Base-by-base conservation (phyloP, 2,888 invertebrate species). In the Escarpia spicata region DNA sequence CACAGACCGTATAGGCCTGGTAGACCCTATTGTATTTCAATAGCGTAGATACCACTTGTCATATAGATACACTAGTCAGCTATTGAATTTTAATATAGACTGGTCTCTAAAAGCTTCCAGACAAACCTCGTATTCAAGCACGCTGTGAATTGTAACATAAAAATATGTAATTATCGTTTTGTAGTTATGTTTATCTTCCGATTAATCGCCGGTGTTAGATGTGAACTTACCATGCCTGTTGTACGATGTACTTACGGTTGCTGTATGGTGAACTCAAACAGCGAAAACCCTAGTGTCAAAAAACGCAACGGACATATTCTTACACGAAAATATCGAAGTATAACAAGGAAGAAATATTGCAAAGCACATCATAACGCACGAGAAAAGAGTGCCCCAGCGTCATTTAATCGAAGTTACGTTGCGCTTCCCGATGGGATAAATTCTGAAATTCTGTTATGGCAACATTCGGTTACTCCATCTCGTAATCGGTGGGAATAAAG, bases 111-210 rank as follows among this genome's bases (percentile, higher is more conserved):
- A 75, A n/a, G 75, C 75, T 75, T 75, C 75, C 75, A 75, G 19
- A 75, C 19, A 26, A 75, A 75, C 75, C 6, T 75, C 26, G 75
- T n/a, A 75, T 75, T 75, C 75, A 75, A 75, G n/a, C 75, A 75
- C n/a, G 75, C 75, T 75, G 75, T 75, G 26, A 75, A 75, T 19
- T n/a, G 75, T 75, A 75, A 75, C 75, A 75, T 75, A 75, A 75
- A 75, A 75, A 3, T 75, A 6, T 75, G 19, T 75, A 75, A 26
- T 75, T 75, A 26, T 75, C 75, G 26, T 75, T 75, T 75, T 75
- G 19, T n/a, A 75, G 19, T 75, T 19, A 52, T 52, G 12, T 52
- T 75, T 75, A 26, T 75, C 75, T n/a, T 26, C 75, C 75, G 26
- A 75, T 75, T 75, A 4, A 75, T 75, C 75, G 75, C 75, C 75